Conservation (phyloP, 2,113 vertebrate species). For the Tetrax tetrax region DNA sequence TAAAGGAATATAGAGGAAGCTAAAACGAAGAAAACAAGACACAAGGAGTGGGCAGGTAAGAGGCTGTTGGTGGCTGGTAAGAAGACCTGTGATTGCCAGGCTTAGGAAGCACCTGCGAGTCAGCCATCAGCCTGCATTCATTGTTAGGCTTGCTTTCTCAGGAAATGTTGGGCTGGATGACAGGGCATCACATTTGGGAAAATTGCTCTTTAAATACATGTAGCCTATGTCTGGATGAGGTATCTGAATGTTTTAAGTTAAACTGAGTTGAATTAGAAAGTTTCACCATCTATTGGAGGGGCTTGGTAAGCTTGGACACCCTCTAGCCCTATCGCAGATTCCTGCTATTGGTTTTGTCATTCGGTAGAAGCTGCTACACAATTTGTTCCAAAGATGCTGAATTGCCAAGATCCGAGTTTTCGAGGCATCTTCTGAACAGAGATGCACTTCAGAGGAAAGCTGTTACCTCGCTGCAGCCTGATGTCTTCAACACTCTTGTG, state of each 20-base stretch:
- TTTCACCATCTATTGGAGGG: background rate
- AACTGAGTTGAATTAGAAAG: background rate
- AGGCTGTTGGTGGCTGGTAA: background rate
- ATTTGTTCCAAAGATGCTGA: background rate
- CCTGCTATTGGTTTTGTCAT: background rate
- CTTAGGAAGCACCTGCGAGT: background rate
- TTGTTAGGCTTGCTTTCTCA: background rate
- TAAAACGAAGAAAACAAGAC: background rate
- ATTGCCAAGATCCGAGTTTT: background rate
- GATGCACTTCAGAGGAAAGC: background rate
- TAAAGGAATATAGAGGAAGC: background rate
- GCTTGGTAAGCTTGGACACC: background rate
- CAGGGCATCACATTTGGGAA: background rate
- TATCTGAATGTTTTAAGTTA: background rate
- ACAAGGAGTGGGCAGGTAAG: background rate
- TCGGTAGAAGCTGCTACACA: background rate
- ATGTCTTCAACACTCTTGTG: background rate
- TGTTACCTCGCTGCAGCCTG: background rate
- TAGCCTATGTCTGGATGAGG: rapidly evolving
- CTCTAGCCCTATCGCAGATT: background rate
- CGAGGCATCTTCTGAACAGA: background rate
- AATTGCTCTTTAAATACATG: background rate
- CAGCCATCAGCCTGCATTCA: background rate
- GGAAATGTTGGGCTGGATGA: background rate
- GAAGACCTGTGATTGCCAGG: background rate